phyloP scores from a whole-genome alignment of 2,888 invertebrate genomes.

The Orchestes rusci region DNA sequence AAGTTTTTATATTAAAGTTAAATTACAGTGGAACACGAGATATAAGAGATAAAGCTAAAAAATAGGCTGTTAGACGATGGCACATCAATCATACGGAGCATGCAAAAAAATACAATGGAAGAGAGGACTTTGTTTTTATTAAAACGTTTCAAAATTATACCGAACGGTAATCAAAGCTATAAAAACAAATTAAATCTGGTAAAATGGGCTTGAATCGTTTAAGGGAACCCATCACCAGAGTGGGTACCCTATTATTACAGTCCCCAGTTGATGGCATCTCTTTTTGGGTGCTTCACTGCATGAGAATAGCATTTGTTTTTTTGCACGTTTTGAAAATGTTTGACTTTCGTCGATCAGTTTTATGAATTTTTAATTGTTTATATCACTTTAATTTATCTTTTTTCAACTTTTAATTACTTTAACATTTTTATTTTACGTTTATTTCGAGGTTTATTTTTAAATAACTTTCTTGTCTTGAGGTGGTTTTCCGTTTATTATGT shows the following conservation, averaged over 20 bases:
- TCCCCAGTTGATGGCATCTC: constrained; percentile 36
- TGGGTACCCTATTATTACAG: constrained; percentile 44
- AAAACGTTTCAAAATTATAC: constrained; percentile 46
- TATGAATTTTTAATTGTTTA: no score
- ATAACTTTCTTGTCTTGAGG: no score
- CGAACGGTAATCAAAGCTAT: constrained; percentile 47
- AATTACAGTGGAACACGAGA: constrained; percentile 24
- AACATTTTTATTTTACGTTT: no score
- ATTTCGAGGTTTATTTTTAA: no score
- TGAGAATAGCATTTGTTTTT: no score
- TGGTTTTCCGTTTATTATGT: no score
- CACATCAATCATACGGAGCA: constrained; percentile 36
- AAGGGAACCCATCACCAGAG: constrained; percentile 44
- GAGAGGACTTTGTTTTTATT: constrained; percentile 39
- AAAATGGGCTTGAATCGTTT: constrained; percentile 44
- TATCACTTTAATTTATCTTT: no score
- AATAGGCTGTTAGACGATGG: constrained; percentile 34
- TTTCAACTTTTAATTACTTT: no score
- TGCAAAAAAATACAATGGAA: constrained; percentile 35
- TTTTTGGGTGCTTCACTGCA: no score
- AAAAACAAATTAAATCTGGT: constrained; percentile 47
- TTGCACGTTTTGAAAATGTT: no score
- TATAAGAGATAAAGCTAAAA: constrained; percentile 26
- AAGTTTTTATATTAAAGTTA: constrained; percentile 24
- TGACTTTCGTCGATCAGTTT: no score